These are phyloP conservation scores for Liopterus haemorrhoidalis DNA, from an alignment of 2,888 invertebrate genomes.

Conservation along the genomic window DNA sequence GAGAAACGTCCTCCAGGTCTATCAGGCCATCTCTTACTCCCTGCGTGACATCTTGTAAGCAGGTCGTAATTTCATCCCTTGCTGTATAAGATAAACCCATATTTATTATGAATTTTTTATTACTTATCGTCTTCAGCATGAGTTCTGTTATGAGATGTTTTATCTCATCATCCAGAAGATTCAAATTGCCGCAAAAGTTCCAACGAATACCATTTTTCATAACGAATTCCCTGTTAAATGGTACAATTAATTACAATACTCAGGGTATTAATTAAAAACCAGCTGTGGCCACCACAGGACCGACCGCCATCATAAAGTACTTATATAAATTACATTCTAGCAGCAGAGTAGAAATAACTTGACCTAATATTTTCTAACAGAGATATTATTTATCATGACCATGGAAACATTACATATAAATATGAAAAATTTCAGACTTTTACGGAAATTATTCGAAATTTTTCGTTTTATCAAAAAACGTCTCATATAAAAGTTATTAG, in stretches of 20 bases:
- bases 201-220: neutral
- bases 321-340: no score
- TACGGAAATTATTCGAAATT: no score
- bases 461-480: no score
- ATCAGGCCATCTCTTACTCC: conserved; percentile 63
- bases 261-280: neutral
- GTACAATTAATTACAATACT: neutral
- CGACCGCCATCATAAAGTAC: no score
- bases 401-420: no score
- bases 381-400: no score
- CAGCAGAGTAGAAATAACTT: no score
- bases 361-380: no score
- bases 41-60: conserved; percentile 61
- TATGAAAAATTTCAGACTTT: no score
- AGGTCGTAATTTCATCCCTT: conserved; percentile 75
- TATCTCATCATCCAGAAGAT: neutral
- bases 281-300: no score
- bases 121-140: neutral
- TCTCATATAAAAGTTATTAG: no score
- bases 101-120: neutral
- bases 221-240: neutral
- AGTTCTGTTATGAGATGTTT: neutral
- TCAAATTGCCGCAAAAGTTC: neutral
- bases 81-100: conserved; percentile 46
- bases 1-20: conserved; percentile 66